Percentiles rank a stretch among this genome's conserved stretches.
Evolutionary conservation across 2,888 invertebrate species (phyloP).

Genomic region (Cynaeus angustus): DNA sequence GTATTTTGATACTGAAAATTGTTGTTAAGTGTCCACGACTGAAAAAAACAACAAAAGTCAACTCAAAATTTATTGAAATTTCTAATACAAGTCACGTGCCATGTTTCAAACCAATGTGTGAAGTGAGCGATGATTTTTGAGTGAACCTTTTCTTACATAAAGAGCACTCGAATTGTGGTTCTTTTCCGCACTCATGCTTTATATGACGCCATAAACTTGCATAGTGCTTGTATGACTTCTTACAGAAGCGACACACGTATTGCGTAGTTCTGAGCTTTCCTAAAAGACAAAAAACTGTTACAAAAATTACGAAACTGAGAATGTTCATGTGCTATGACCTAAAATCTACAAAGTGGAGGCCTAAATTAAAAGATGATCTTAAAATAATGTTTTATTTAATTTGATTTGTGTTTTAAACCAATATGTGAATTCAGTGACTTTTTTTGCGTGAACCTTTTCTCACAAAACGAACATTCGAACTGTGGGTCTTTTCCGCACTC

Average conservation of each 20-base stretch:
- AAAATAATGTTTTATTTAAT: no score
- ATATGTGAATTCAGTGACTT: conserved; percentile 28
- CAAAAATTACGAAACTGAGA: not conserved
- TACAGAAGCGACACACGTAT: conserved; percentile 76
- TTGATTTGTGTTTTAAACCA: not conserved
- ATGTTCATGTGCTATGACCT: no score
- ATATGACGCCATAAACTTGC: conserved; percentile 82
- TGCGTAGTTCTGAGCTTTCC: not conserved
- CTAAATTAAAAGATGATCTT: no score
- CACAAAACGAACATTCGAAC: conserved; percentile 32
- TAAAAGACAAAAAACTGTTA: conserved; percentile 11
- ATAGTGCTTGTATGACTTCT: conserved; percentile 83
- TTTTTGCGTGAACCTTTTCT: conserved; percentile 52
- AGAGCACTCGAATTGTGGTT: conserved; percentile 59
- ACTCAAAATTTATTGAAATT: not conserved
- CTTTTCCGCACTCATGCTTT: conserved; percentile 80
- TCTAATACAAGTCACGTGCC: not conserved
- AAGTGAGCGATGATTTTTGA: conserved; percentile 58
- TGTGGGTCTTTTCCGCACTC: conserved; percentile 39
- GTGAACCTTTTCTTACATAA: conserved; percentile 59
- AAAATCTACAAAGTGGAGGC: no score
- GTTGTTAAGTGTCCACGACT: not conserved
- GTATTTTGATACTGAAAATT: no score
- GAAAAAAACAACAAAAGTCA: conserved; percentile 1
- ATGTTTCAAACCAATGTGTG: conserved; percentile 49